phyloP scores from a whole-genome alignment of 2,113 vertebrate genomes.

The Nycticorax nycticorax region DNA sequence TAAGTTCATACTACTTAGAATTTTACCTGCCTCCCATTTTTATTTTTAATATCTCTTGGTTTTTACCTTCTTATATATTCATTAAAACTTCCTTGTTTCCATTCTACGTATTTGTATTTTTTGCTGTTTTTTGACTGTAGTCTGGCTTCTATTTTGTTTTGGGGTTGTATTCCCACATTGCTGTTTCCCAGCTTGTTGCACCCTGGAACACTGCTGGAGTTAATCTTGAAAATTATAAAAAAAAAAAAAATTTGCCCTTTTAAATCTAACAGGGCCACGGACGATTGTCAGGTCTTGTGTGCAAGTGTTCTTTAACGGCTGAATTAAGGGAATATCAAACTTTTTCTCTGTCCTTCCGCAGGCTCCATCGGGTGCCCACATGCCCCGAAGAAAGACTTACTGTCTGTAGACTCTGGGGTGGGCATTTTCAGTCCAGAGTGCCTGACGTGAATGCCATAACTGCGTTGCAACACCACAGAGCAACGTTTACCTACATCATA shows the following conservation, averaged over 20 bases:
- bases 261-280: neutral
- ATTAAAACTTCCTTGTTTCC: neutral
- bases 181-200: neutral
- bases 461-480: neutral
- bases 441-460: neutral
- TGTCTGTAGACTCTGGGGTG: neutral
- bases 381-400: neutral
- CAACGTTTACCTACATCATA: neutral
- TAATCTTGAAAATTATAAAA: neutral
- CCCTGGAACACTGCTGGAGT: neutral
- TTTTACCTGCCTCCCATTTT: neutral
- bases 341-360: neutral
- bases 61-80: neutral
- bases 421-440: neutral
- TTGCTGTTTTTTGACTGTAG: neutral
- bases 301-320: neutral
- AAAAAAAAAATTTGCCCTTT: neutral
- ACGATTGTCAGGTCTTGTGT: neutral
- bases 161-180: neutral
- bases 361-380: fast-evolving
- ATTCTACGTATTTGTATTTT: neutral
- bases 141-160: neutral
- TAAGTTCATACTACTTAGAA: neutral
- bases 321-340: neutral
- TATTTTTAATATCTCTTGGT: neutral